Conservation (phyloP, 2,888 invertebrate genomes). For the Drosophila kanekoi region DNA sequence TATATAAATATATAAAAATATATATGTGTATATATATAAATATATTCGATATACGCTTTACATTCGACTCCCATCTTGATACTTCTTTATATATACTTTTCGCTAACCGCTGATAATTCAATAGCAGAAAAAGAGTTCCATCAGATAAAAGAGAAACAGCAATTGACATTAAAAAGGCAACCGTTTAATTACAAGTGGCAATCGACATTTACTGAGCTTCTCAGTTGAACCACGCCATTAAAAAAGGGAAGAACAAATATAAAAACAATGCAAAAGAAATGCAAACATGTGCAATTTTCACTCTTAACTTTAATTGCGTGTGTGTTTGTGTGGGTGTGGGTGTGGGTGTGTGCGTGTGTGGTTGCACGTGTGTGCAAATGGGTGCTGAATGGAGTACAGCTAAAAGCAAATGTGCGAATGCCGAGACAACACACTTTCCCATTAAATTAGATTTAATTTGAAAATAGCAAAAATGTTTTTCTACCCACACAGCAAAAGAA, state of each 20-base stretch:
- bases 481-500: conserved; percentile 6
- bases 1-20: no score
- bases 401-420: conserved; percentile 13
- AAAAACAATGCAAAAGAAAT: conserved; percentile 40
- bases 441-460: conserved; percentile 72
- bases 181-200: conserved; percentile 72
- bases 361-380: conserved; percentile 1
- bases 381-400: conserved; percentile 3
- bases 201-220: conserved; percentile 51
- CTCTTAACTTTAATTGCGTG: conserved; percentile 31
- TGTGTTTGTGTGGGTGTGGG: background rate
- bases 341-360: conserved; percentile 1
- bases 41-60: background rate
- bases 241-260: conserved; percentile 22
- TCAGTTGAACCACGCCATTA: conserved; percentile 20
- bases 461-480: conserved; percentile 39
- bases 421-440: conserved; percentile 42
- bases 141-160: conserved; percentile 22
- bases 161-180: conserved; percentile 57
- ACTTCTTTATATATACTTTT: background rate
- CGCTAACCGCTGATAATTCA: conserved; percentile 13
- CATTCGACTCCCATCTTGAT: no score
- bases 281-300: conserved; percentile 54
- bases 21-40: no score
- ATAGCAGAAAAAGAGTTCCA: conserved; percentile 9